Conservation (phyloP, 2,797 vertebrate genomes). For the Sarcoramphus papa region DNA sequence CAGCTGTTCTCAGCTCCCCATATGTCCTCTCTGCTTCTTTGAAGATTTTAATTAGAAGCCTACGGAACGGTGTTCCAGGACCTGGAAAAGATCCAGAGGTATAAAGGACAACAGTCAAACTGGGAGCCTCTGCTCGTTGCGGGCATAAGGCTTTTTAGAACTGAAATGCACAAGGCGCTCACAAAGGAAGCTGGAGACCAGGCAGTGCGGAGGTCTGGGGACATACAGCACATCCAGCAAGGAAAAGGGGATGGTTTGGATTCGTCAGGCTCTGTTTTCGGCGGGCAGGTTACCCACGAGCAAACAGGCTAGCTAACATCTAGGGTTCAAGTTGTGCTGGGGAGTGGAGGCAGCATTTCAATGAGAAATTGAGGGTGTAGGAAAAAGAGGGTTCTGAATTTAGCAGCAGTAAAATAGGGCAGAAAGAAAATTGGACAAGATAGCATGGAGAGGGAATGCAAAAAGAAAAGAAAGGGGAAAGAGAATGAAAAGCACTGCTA, state of each 20-base stretch:
- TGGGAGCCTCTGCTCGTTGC: accelerated
- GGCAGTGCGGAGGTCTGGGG: neutral
- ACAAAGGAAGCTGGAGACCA: neutral
- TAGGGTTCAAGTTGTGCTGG: neutral
- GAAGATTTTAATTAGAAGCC: conserved; percentile 54
- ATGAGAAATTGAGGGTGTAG: neutral
- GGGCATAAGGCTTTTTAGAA: neutral
- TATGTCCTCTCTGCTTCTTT: neutral
- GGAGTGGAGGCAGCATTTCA: neutral
- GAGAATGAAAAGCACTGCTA: neutral
- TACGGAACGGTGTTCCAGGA: neutral
- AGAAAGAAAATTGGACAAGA: neutral
- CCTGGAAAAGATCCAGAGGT: conserved; percentile 13
- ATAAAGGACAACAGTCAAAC: neutral
- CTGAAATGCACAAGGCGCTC: neutral
- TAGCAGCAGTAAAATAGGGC: neutral
- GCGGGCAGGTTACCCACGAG: neutral
- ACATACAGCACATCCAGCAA: neutral
- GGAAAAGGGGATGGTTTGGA: neutral
- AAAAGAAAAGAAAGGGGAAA: neutral
- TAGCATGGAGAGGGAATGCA: neutral
- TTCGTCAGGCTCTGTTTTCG: neutral
- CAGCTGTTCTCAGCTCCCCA: neutral
- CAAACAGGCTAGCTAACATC: neutral
- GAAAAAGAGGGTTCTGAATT: neutral